Conservation (phyloP, 2,888 invertebrate genomes). For the Bombyx huttoni region DNA sequence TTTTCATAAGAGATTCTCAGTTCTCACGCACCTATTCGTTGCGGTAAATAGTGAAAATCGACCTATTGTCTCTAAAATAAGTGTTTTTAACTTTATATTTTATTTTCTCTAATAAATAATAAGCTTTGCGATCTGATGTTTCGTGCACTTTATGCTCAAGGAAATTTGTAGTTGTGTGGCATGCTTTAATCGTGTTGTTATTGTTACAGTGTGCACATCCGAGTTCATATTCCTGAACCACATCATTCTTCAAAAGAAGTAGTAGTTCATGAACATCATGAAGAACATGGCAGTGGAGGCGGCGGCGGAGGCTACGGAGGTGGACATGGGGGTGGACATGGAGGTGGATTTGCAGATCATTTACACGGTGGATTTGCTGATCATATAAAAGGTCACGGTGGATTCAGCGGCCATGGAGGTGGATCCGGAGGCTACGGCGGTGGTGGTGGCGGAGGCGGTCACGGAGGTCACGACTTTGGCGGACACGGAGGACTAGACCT, state of each 20-base stretch:
- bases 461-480: constrained; percentile 9
- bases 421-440: constrained; percentile 39
- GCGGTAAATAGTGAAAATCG: constrained; percentile 62
- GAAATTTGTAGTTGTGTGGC: not conserved
- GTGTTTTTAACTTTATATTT: constrained; percentile 25
- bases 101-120: constrained; percentile 40
- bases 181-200: constrained; percentile 6
- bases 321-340: constrained; percentile 21
- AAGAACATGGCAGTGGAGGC: constrained; percentile 21
- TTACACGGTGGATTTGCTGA: constrained; percentile 19
- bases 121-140: constrained; percentile 39
- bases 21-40: constrained; percentile 57
- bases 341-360: constrained; percentile 15
- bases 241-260: constrained; percentile 61
- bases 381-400: constrained; percentile 25
- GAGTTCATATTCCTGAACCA: constrained; percentile 67
- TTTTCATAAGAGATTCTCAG: constrained; percentile 23
- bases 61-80: constrained; percentile 46
- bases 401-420: constrained; percentile 27
- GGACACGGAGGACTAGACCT: constrained; percentile 14
- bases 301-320: constrained; percentile 24
- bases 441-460: constrained; percentile 28
- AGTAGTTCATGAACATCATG: constrained; percentile 50
- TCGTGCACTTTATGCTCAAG: constrained; percentile 4
- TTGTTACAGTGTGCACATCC: constrained; percentile 70